phyloP scores from a whole-genome alignment of 2,113 vertebrate genomes.

The Alethe diademata region DNA sequence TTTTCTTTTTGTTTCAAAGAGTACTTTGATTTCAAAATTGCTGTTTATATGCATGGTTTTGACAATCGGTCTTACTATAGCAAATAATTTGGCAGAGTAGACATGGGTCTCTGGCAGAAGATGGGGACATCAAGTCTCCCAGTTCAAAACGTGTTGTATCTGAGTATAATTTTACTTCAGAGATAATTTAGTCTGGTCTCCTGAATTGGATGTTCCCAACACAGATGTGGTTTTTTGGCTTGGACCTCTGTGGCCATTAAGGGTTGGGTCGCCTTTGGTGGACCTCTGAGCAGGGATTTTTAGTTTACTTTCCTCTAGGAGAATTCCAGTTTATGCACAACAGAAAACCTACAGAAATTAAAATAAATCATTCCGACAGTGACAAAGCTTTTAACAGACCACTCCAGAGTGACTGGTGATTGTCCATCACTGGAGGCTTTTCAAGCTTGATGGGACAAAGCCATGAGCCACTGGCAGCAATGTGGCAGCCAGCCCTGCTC shows the following conservation, averaged over 20 bases:
- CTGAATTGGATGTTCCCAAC: not conserved
- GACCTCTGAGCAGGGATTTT: not conserved
- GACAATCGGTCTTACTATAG: not conserved
- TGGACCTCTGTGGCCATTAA: not conserved
- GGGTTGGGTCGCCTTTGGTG: not conserved
- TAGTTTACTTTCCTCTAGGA: not conserved
- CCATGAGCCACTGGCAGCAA: fast-evolving
- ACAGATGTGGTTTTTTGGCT: not conserved
- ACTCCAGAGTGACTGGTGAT: not conserved
- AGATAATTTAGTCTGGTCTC: not conserved
- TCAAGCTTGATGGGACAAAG: not conserved
- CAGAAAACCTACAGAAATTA: not conserved
- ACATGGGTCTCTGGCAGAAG: not conserved
- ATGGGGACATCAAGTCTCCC: fast-evolving
- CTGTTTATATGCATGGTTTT: not conserved
- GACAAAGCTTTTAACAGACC: not conserved
- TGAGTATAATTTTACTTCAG: not conserved
- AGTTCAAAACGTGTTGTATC: not conserved
- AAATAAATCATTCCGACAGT: not conserved
- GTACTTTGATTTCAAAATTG: not conserved
- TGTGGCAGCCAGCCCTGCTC: not conserved
- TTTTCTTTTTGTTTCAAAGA: not conserved
- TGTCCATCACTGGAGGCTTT: not conserved
- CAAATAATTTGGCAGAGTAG: not conserved
- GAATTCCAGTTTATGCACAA: not conserved